A percentile compares a stretch with the other conserved stretches of the same genome.
Evolutionary conservation across 2,113 vertebrate species (phyloP).

Genomic region (Nymphicus hollandicus): DNA sequence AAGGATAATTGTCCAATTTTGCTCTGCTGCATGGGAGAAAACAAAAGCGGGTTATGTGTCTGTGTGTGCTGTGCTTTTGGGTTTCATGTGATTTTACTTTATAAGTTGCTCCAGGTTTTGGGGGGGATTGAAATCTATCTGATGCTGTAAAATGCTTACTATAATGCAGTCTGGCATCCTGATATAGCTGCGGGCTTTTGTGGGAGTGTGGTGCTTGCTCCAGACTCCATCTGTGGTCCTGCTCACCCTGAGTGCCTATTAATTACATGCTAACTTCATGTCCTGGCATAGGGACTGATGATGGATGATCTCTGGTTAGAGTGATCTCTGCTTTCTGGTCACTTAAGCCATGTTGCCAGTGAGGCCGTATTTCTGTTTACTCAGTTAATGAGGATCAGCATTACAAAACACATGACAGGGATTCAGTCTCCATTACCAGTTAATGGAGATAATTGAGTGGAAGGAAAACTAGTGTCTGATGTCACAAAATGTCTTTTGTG

Average conservation of each 20-base stretch:
- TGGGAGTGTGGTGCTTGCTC: background rate
- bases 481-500: constrained; percentile 37
- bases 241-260: background rate
- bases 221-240: background rate
- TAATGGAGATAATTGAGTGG: constrained; percentile 59
- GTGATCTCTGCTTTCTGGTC: background rate
- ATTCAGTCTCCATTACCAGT: constrained; percentile 23
- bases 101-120: background rate
- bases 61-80: background rate
- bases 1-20: constrained; percentile 2
- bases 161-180: background rate
- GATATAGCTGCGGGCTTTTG: background rate
- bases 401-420: background rate
- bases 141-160: background rate
- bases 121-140: background rate
- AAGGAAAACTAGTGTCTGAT: constrained; percentile 57
- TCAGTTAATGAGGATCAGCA: constrained; percentile 30
- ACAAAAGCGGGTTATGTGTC: background rate
- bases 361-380: constrained; percentile 33
- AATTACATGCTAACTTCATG: background rate
- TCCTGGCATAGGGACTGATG: background rate
- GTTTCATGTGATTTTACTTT: background rate
- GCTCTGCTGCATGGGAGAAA: background rate
- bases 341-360: background rate
- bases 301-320: background rate